Evolutionary conservation across 2,797 vertebrate genomes (phyloP).

Genomic region (Platyrinchus mystaceus): DNA sequence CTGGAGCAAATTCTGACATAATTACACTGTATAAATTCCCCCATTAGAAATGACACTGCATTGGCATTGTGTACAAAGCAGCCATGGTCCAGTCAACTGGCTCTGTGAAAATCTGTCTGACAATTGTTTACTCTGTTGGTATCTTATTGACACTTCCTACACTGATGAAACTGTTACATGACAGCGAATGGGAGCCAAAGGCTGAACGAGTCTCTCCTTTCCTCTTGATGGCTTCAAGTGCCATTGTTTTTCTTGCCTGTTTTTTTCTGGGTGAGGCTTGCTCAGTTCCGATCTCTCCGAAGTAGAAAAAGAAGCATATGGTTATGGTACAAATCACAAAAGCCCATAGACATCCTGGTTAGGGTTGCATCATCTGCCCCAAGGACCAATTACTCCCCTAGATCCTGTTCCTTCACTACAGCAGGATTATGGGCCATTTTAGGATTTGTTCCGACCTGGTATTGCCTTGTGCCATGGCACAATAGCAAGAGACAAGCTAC

Average conservation of each 20-base stretch:
- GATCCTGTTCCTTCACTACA: neutral
- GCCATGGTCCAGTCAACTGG: slow-evolving; percentile 57
- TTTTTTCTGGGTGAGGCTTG: neutral
- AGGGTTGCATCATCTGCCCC: neutral
- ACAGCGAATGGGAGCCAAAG: slow-evolving; percentile 8
- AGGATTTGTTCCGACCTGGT: neutral
- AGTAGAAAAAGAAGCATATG: too few relatives aligned
- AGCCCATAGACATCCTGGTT: too few relatives aligned
- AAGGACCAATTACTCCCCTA: neutral
- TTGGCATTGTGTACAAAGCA: slow-evolving; percentile 63
- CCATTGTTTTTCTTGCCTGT: neutral
- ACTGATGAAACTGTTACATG: slow-evolving; percentile 53
- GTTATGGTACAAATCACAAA: too few relatives aligned
- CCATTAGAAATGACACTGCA: slow-evolving; percentile 65
- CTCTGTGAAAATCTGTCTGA: slow-evolving; percentile 72
- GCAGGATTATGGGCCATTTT: neutral
- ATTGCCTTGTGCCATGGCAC: neutral
- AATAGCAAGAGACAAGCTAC: neutral
- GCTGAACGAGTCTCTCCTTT: neutral
- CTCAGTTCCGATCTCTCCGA: too few relatives aligned
- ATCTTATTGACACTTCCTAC: slow-evolving; percentile 64
- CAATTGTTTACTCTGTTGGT: slow-evolving; percentile 64
- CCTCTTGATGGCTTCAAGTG: neutral
- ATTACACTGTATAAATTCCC: slow-evolving; percentile 68
- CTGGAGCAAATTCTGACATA: slow-evolving; percentile 62